These are phyloP conservation scores for Cephalopholis sonnerati DNA, from an alignment of 2,113 vertebrate species.

Conservation along the genomic window DNA sequence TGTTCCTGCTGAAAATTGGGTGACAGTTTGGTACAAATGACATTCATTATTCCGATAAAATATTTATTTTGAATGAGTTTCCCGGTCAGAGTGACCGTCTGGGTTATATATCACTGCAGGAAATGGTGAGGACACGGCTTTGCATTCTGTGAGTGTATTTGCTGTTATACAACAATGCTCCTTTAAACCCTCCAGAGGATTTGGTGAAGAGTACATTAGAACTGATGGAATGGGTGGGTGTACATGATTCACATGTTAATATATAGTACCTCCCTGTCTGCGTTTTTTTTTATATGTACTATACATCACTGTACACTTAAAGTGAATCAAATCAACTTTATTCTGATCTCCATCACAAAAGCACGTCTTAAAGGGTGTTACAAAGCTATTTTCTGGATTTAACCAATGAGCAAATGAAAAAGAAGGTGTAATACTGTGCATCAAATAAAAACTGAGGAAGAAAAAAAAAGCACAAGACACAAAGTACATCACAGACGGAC, in stretches of 20 bases:
- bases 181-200: not conserved
- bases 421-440: not conserved
- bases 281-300: not conserved
- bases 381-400: not conserved
- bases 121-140: not conserved
- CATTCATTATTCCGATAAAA: not conserved
- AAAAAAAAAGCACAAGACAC: too few species aligned
- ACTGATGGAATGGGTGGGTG: not conserved
- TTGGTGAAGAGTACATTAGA: not conserved
- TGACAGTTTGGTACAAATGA: not conserved
- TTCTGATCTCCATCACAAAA: not conserved
- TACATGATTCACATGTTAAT: not conserved
- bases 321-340: not conserved
- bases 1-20: not conserved
- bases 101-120: not conserved
- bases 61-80: conserved; percentile 8
- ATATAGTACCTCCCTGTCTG: not conserved
- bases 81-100: not conserved
- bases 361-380: not conserved
- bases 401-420: not conserved
- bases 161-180: not conserved
- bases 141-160: not conserved
- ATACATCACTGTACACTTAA: not conserved
- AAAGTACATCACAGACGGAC: not conserved
- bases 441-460: not conserved